These are phyloP conservation scores for Trachelus tabidus DNA, from an alignment of 2,888 invertebrate species.

Conservation along the genomic window DNA sequence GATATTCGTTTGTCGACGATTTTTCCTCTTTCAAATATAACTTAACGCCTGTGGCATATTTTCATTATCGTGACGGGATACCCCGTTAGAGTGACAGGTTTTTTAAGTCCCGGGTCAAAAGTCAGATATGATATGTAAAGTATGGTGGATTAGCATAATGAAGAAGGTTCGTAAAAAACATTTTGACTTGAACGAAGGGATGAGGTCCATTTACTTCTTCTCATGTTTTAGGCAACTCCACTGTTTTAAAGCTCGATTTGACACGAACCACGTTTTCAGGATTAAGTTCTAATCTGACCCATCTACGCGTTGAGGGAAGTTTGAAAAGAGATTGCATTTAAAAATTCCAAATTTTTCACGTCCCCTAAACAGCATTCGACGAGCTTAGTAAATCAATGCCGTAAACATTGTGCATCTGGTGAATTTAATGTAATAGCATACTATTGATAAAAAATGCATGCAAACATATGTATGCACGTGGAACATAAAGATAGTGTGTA, in stretches of 20 bases:
- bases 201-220: neutral
- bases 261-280: slow-evolving; percentile 17
- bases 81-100: slow-evolving; percentile 44
- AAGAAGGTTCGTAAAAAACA: slow-evolving; percentile 26
- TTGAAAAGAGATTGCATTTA: neutral
- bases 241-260: slow-evolving; percentile 12
- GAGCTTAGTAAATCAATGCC: neutral
- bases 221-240: neutral
- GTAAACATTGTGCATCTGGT: neutral
- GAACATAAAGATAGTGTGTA: neutral
- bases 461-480: neutral
- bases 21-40: slow-evolving; percentile 39
- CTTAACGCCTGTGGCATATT: slow-evolving; percentile 31
- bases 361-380: neutral
- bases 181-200: slow-evolving; percentile 14
- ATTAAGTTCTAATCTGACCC: slow-evolving; percentile 8
- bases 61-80: slow-evolving; percentile 27
- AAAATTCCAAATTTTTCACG: neutral
- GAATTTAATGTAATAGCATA: neutral
- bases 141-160: slow-evolving; percentile 46
- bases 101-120: slow-evolving; percentile 36
- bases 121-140: slow-evolving; percentile 41
- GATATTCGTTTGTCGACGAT: slow-evolving; percentile 31
- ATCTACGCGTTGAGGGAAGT: neutral
- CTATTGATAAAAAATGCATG: neutral